Base-by-base conservation (phyloP, 2,113 vertebrate species). In the Zonotrichia leucophrys region DNA sequence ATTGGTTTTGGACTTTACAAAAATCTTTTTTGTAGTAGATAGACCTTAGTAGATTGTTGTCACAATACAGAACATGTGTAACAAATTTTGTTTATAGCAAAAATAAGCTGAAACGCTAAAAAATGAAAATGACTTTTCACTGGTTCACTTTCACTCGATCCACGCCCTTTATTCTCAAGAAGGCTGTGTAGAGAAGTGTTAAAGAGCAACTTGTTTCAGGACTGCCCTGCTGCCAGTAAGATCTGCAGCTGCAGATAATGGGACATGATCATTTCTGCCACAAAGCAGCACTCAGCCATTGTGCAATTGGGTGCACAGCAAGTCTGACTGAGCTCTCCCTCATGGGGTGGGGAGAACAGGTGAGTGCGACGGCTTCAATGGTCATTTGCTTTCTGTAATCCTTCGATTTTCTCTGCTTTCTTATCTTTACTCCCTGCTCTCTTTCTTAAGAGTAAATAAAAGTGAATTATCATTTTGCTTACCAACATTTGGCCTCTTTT, bases 331-430 rank as follows among this genome's bases (percentile, higher is more conserved):
- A 76, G 35, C 35, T 50, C 31, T 75, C 13, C 15, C n/a, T 1
- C 1, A 12, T 4, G 41, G 15, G 35, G 8, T 3, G 7, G 7
- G 11, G 10, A 59, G 35, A 49, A 35, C 35, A 25, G 7, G 16
- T 31, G 52, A 0, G 1, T 25, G 60, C 25, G 8, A 42, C 1
- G 2, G 4, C 7, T 42, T 44, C 2, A 4, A 42, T 17, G 11
- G 37, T 17, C 13, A 42, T 35, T 25, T 31, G 4, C 13, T 67
- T 76, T 76, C 62, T 5, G 2, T 25, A 35, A 35, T 25, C 44
- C 25, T 59, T 75, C 0, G 2, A 9, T 67, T 59, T 86, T 37
- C 21, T 31, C 31, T 59, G 4, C 37, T 42, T 58, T 19, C n/a
- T 47, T 31, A 15, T 44, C 9, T 76, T 67, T 39, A 11, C 35